These are phyloP conservation scores for Caenorhabditis plicata DNA, from an alignment of 2,888 invertebrate species.

Conservation along the genomic window DNA sequence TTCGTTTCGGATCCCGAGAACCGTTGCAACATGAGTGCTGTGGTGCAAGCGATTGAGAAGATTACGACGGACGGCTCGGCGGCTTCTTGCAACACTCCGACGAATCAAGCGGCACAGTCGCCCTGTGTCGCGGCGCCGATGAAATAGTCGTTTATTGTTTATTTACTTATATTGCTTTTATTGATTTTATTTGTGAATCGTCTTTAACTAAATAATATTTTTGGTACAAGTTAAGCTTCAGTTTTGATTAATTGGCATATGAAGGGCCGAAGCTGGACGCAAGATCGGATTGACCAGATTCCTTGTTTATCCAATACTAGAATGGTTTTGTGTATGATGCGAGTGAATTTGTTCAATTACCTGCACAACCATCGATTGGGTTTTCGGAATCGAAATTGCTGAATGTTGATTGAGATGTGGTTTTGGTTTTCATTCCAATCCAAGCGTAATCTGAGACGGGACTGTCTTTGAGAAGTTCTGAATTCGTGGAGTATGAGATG, in stretches of 20 bases:
- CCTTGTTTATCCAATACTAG: constrained; percentile 35
- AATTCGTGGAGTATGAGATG: neutral
- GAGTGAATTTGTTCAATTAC: neutral
- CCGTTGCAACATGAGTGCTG: constrained; percentile 18
- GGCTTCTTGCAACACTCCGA: no score
- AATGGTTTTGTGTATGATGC: neutral
- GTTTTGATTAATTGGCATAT: constrained; percentile 34
- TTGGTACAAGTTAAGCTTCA: no score
- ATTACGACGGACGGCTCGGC: no score
- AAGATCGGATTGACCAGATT: constrained; percentile 42
- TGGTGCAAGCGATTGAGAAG: no score
- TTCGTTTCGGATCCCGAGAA: constrained; percentile 27
- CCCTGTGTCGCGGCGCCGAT: no score
- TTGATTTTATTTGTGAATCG: no score
- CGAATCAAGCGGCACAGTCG: no score
- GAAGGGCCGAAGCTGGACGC: constrained; percentile 44
- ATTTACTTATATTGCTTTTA: no score
- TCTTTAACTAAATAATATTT: no score
- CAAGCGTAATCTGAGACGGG: constrained; percentile 39
- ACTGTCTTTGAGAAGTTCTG: constrained; percentile 29
- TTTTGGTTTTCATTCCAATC: constrained; percentile 54
- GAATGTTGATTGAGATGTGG: constrained; percentile 33
- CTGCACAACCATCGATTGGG: constrained; percentile 44
- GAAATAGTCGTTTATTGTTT: no score
- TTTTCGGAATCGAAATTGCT: constrained; percentile 39